These are phyloP conservation scores for Hypsibius dujardini DNA, from an alignment of 1,140 invertebrate species.

Conservation along the genomic window DNA sequence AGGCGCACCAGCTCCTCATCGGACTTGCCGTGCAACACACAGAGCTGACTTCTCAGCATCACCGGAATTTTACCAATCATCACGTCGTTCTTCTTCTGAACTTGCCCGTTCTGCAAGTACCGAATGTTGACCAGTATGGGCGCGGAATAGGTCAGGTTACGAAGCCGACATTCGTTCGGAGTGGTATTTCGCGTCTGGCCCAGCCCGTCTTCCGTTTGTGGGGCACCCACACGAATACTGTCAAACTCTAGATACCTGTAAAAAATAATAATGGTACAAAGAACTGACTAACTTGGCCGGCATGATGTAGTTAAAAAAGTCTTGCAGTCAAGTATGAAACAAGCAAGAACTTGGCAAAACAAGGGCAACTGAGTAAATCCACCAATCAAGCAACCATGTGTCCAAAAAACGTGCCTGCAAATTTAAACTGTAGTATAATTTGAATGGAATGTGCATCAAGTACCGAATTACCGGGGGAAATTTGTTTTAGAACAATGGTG, in stretches of 20 bases:
- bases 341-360: no score
- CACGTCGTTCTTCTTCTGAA: not conserved
- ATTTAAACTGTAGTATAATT: no score
- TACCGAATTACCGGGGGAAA: no score
- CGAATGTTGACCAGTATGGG: constrained; percentile 94
- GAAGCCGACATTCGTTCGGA: constrained; percentile 85
- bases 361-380: no score
- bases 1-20: constrained; percentile 72
- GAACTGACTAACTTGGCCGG: no score
- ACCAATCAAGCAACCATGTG: no score
- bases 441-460: no score
- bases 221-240: constrained; percentile 72
- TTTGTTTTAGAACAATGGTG: no score
- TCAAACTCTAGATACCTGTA: constrained; percentile 79
- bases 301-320: no score
- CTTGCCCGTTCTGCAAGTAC: constrained; percentile 44
- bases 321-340: no score
- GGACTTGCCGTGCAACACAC: constrained; percentile 65
- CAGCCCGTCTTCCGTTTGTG: constrained; percentile 80
- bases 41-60: constrained; percentile 89
- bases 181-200: constrained; percentile 66
- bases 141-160: constrained; percentile 94
- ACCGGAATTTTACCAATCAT: constrained; percentile 67
- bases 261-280: no score
- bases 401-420: no score